Base-by-base conservation (phyloP, 1,140 invertebrate species). In the Danaus plexippus region DNA sequence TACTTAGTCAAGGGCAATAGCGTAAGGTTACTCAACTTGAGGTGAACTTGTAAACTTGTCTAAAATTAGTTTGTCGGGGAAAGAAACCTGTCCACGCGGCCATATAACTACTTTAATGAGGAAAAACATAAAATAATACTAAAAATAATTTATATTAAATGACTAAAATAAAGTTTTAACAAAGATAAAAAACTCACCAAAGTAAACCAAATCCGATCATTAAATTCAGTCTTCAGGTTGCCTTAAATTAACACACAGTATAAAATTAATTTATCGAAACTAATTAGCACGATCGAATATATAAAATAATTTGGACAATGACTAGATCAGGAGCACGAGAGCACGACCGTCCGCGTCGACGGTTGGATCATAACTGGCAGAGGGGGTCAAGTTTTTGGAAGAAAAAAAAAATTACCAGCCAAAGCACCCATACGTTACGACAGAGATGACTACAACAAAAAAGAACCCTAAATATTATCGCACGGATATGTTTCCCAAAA, bases 371-470 rank as follows among this genome's bases (percentile, higher is more conserved):
- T 80, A 80, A 86, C 83, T 86, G 83, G 80, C 66, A 67, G 68
- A 68, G 66, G 67, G 73, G 80, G 74, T 77, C 77, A 82, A 79
- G 70, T 72, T 84, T 83, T 79, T 64, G 72, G 76, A 77, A 50
- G 79, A 80, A 79, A 78, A 80, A 79, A 77, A 71, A 63, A 71
- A 71, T 65, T 73, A 77, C 73, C 80, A 75, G 72, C 78, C 75
- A 77, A 76, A 64, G 76, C 80, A 75, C 75, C 78, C 75, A 81
- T 84, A 83, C 78, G 78, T 83, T 83, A 80, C 79, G 71, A 72
- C 64, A 71, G 83, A 86, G 83, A 86, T 84, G 80, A 76, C 69
- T 81, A 74, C 74, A 80, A 85, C 81, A 86, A 86, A 86, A 83
- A 86, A 77, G 75, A 73, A 79, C 77, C 83, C 83, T 81, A 84